A percentile compares a stretch with the other conserved stretches of the same genome.
phyloP scores from a whole-genome alignment of 2,797 vertebrate genomes.

The Phrynocephalus guinanensis region DNA sequence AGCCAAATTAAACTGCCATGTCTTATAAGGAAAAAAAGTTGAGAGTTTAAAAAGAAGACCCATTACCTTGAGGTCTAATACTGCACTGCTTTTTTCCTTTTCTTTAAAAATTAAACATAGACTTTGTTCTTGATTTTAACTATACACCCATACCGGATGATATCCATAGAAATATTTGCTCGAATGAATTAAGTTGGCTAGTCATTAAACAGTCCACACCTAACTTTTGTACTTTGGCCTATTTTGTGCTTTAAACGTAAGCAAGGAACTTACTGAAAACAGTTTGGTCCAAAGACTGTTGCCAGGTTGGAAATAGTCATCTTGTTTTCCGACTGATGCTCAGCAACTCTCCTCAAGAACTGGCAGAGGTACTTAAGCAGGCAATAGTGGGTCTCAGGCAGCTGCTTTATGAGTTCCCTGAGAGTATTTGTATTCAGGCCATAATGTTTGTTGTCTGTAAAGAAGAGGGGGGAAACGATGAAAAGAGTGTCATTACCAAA shows the following conservation, averaged over 20 bases:
- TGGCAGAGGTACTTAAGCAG: conserved; percentile 90
- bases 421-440: conserved; percentile 78
- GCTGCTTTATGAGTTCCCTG: conserved; percentile 81
- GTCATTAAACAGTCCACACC: background rate
- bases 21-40: background rate
- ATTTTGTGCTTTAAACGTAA: background rate
- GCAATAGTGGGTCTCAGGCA: conserved; percentile 86
- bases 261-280: conserved; percentile 89
- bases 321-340: conserved; percentile 85
- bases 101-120: background rate
- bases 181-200: background rate
- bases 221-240: background rate
- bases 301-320: conserved; percentile 91
- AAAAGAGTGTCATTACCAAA: conserved; percentile 22
- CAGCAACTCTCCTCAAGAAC: conserved; percentile 88
- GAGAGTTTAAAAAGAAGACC: background rate
- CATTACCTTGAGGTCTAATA: too few species aligned
- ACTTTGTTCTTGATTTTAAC: background rate
- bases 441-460: conserved; percentile 78
- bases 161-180: background rate
- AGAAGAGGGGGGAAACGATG: conserved; percentile 47
- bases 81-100: background rate
- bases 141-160: background rate
- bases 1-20: too few species aligned
- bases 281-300: conserved; percentile 92